Percentiles rank a stretch among this genome's conserved stretches.
These are phyloP conservation scores for Loripinus fragilis DNA, from an alignment of 2,888 invertebrate species.

Conservation along the genomic window DNA sequence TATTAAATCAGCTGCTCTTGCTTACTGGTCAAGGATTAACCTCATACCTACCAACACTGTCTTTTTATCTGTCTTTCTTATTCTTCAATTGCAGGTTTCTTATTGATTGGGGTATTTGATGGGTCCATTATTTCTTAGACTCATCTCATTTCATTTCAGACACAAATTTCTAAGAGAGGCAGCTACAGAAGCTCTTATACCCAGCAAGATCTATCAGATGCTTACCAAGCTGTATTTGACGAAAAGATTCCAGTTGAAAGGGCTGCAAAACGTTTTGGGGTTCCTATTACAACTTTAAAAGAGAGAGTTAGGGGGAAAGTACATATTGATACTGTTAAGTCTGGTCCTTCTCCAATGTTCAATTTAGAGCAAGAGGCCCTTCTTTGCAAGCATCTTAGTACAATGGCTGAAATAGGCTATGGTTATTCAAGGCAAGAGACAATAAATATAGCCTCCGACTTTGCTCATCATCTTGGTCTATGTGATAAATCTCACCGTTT, in stretches of 20 bases:
- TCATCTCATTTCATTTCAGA: no score
- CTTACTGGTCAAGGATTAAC: no score
- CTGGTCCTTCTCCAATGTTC: conserved; percentile 20
- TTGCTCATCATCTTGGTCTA: conserved; percentile 13
- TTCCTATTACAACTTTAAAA: not conserved
- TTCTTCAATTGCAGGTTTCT: no score
- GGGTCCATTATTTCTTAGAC: no score
- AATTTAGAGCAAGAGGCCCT: conserved; percentile 1
- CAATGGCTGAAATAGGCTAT: not conserved
- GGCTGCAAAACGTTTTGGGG: not conserved
- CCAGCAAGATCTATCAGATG: not conserved
- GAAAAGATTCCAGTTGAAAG: not conserved
- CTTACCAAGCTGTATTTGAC: conserved; percentile 11
- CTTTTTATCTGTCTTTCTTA: no score
- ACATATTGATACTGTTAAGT: not conserved
- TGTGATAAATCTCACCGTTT: not conserved
- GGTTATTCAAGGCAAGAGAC: conserved; percentile 32
- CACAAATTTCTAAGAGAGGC: no score
- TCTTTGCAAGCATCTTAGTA: not conserved
- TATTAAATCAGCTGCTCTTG: no score
- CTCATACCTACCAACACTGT: no score
- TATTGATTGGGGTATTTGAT: no score
- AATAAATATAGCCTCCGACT: conserved; percentile 35
- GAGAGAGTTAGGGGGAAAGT: not conserved
- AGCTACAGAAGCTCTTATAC: not conserved